phyloP scores from a whole-genome alignment of 2,113 vertebrate species.

The Synchiropus splendidus region DNA sequence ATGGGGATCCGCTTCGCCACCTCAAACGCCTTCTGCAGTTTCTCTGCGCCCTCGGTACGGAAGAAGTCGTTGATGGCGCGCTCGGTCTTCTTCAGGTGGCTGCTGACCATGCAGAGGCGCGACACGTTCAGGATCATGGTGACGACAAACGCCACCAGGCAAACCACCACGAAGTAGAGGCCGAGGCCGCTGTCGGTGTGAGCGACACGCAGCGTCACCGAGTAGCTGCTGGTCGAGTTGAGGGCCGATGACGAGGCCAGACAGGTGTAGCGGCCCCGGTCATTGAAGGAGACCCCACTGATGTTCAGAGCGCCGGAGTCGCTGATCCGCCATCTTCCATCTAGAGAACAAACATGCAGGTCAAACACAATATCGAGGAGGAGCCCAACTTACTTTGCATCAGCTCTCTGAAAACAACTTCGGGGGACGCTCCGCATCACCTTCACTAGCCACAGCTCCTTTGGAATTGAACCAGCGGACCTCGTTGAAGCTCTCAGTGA shows the following conservation, averaged over 20 bases:
- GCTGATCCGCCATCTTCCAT: constrained; percentile 72
- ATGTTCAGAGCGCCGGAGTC: constrained; percentile 76
- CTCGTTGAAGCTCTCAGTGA: constrained; percentile 54
- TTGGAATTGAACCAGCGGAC: constrained; percentile 85
- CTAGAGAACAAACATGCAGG: constrained; percentile 37
- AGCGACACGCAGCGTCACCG: constrained; percentile 79
- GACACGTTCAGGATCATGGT: constrained; percentile 84
- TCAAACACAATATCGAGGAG: too few species aligned
- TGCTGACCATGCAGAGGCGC: constrained; percentile 89
- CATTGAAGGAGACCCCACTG: constrained; percentile 57
- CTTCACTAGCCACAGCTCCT: constrained; percentile 62
- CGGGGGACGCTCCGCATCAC: constrained; percentile 25
- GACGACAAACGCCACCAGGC: constrained; percentile 82
- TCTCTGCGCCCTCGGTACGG: constrained; percentile 85
- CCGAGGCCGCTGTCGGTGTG: constrained; percentile 83
- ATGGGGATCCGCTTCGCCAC: constrained; percentile 93
- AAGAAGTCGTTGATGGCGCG: constrained; percentile 94
- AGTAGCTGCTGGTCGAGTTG: constrained; percentile 54
- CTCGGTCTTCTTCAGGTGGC: constrained; percentile 88
- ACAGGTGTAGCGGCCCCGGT: neutral
- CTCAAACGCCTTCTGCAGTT: constrained; percentile 91
- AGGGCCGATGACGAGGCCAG: too few species aligned
- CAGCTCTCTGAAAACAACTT: too few species aligned
- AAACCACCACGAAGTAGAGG: constrained; percentile 83
- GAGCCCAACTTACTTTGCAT: too few species aligned